Conservation (phyloP, 1,140 invertebrate species). For the Rhagoletis pomonella region DNA sequence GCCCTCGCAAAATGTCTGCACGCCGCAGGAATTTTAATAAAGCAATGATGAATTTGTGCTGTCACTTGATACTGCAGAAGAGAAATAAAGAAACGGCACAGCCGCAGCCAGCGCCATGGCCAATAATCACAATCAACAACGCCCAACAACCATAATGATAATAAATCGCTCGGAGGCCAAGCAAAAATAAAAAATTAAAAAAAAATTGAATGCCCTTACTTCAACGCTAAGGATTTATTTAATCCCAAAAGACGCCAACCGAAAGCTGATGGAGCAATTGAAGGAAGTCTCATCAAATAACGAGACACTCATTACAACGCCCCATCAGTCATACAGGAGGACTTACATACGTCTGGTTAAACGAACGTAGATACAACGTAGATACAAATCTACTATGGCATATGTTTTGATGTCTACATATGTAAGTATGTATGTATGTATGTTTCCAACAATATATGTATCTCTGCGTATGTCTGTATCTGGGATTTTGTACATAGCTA, state of each 20-base stretch:
- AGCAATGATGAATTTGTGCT: slow-evolving; percentile 53
- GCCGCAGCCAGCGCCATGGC: neutral
- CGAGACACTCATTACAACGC: slow-evolving; percentile 49
- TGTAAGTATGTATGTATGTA: neutral
- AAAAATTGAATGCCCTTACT: neutral
- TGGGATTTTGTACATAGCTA: too few relatives aligned
- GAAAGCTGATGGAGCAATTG: neutral
- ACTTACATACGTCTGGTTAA: neutral
- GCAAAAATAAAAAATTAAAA: neutral
- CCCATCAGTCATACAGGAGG: slow-evolving; percentile 32
- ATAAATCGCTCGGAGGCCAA: neutral
- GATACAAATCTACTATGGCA: neutral
- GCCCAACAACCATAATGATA: slow-evolving; percentile 34
- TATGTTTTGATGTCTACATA: neutral
- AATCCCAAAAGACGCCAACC: slow-evolving; percentile 16
- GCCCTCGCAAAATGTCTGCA: slow-evolving; percentile 38
- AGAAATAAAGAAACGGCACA: neutral
- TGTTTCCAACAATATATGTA: neutral
- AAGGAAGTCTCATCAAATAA: slow-evolving; percentile 48
- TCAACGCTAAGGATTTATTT: slow-evolving; percentile 43
- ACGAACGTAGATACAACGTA: neutral
- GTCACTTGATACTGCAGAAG: neutral
- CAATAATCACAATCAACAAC: slow-evolving; percentile 41
- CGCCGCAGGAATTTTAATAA: slow-evolving; percentile 51
- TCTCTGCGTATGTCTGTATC: neutral